phyloP scores from a whole-genome alignment of 2,888 invertebrate species.

The Eueremaeus valkanovi region DNA sequence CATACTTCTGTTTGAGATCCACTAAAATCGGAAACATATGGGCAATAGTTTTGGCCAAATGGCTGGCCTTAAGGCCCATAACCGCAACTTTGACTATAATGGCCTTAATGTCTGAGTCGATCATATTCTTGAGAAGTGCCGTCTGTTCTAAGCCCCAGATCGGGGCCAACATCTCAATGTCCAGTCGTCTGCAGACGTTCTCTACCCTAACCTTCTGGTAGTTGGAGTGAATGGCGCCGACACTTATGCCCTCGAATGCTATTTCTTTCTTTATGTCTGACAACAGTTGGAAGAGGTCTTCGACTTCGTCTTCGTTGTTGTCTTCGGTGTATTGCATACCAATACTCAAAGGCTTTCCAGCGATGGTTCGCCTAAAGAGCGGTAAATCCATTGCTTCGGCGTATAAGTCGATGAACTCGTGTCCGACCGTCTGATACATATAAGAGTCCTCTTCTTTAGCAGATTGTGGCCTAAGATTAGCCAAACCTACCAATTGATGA shows the following conservation, averaged over 20 bases:
- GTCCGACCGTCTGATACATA: constrained; percentile 99
- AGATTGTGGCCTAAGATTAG: constrained; percentile 75
- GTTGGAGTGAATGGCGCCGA: constrained; percentile 95
- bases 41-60: constrained; percentile 77
- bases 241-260: constrained; percentile 84
- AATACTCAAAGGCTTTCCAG: constrained; percentile 74
- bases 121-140: constrained; percentile 93
- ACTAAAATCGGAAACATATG: constrained; percentile 82
- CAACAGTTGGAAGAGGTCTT: constrained; percentile 85
- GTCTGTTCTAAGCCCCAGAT: constrained; percentile 94
- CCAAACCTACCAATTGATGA: constrained; percentile 90
- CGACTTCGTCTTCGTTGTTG: constrained; percentile 89
- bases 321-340: constrained; percentile 70
- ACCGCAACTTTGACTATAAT: constrained; percentile 97
- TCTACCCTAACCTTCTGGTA: constrained; percentile 97
- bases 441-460: constrained; percentile 87
- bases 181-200: constrained; percentile 92
- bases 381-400: constrained; percentile 92
- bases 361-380: constrained; percentile 75
- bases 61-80: constrained; percentile 80
- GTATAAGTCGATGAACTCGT: constrained; percentile 84
- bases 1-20: constrained; percentile 87
- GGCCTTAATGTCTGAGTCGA: constrained; percentile 82
- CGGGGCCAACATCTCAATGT: constrained; percentile 82
- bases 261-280: constrained; percentile 69